phyloP scores from a whole-genome alignment of 2,797 vertebrate genomes.

The Thunnus albacares region DNA sequence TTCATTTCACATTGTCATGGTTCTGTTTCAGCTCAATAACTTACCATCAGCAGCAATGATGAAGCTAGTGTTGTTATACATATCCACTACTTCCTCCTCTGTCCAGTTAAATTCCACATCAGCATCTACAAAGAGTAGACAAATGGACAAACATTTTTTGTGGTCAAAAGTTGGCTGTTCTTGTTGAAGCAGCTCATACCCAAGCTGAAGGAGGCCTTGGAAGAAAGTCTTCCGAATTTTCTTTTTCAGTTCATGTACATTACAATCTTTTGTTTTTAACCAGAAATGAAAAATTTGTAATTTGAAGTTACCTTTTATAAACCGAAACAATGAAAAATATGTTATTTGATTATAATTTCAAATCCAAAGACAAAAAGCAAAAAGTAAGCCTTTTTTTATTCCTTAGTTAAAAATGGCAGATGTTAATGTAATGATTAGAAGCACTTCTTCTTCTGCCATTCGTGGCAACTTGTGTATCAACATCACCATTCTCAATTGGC shows the following conservation, averaged over 20 bases:
- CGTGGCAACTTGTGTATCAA: no score
- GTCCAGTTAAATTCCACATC: constrained; percentile 90
- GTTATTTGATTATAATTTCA: no score
- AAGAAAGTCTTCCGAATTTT: no score
- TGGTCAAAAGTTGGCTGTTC: not conserved
- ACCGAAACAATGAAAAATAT: no score
- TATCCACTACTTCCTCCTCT: constrained; percentile 89
- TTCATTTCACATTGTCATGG: not conserved
- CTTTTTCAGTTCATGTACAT: no score
- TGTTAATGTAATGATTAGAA: no score
- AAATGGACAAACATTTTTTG: not conserved
- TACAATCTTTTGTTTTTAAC: not conserved
- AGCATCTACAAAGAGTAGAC: constrained; percentile 79
- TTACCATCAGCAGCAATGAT: constrained; percentile 94
- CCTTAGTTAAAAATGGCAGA: no score
- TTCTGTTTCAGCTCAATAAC: constrained; percentile 14
- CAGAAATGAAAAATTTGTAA: not conserved
- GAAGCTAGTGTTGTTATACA: constrained; percentile 87
- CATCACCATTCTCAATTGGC: no score
- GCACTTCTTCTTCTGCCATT: no score
- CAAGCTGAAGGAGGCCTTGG: not conserved
- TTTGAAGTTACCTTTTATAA: no score
- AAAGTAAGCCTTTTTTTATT: no score
- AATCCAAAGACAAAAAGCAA: no score
- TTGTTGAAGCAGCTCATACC: not conserved